Conservation (phyloP, 2,113 vertebrate genomes). For the Cromileptes altivelis region DNA sequence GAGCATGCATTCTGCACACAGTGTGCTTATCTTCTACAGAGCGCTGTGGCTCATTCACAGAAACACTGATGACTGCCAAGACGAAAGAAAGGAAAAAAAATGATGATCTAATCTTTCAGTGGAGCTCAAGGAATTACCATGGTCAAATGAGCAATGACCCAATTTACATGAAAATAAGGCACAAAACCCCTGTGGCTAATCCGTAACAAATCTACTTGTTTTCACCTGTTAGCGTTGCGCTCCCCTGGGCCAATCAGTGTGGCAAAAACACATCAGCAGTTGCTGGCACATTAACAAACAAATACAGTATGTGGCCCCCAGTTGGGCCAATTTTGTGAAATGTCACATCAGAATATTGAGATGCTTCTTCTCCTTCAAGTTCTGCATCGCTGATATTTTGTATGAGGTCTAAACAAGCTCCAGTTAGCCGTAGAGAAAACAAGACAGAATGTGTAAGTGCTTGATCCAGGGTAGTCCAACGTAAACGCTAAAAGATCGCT, state of each 20-base stretch:
- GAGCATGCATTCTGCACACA: conserved; percentile 29
- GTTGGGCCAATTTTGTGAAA: conserved; percentile 33
- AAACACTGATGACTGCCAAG: conserved; percentile 29
- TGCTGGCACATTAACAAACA: conserved; percentile 32
- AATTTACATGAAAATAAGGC: conserved; percentile 52
- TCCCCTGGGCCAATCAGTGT: conserved; percentile 24
- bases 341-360: conserved; percentile 33
- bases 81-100: background rate
- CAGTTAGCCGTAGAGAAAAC: background rate
- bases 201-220: conserved; percentile 32
- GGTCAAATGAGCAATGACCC: conserved; percentile 45
- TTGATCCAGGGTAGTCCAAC: background rate
- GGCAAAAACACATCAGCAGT: conserved; percentile 31
- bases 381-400: background rate
- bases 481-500: background rate
- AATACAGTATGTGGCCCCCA: conserved; percentile 24
- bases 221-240: conserved; percentile 42
- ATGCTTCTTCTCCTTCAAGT: background rate
- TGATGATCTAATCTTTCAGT: conserved; percentile 48
- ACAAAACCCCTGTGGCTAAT: conserved; percentile 30
- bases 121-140: conserved; percentile 35
- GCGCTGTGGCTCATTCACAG: conserved; percentile 27
- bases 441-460: background rate
- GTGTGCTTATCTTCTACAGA: conserved; percentile 1
- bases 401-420: background rate